Conservation (phyloP, 2,888 invertebrate genomes). For the Papilio protenor region DNA sequence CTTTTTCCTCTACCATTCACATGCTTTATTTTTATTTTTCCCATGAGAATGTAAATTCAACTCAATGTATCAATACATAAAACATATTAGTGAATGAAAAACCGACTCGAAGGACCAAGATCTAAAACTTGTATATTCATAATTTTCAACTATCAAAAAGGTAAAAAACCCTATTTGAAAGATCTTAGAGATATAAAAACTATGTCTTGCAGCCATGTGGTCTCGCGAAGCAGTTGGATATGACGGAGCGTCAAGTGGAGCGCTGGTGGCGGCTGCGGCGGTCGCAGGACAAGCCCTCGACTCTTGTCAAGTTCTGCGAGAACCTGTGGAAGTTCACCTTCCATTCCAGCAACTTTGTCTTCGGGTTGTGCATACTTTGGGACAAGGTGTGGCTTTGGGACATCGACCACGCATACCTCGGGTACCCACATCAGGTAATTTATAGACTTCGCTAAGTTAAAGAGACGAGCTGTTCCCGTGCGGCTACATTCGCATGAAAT, state of each 20-base stretch:
- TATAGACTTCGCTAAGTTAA: background rate
- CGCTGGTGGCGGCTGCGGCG: constrained; percentile 95
- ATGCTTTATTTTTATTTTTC: background rate
- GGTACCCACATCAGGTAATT: constrained; percentile 91
- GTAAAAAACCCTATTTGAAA: background rate
- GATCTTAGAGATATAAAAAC: no score
- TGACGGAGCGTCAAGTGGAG: constrained; percentile 94
- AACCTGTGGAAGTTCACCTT: constrained; percentile 96
- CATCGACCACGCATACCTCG: constrained; percentile 93
- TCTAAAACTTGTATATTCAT: no score
- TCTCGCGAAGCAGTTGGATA: constrained; percentile 92
- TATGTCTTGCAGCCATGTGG: constrained; percentile 82
- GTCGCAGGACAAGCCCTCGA: constrained; percentile 88
- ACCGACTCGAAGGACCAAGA: no score
- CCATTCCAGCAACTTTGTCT: constrained; percentile 92
- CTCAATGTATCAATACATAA: no score
- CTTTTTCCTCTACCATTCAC: background rate
- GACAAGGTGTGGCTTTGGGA: constrained; percentile 98
- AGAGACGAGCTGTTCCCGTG: no score
- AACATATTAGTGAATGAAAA: no score
- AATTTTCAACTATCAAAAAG: no score
- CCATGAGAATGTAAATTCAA: background rate
- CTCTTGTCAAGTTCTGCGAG: constrained; percentile 96
- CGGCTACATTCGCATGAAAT: no score
- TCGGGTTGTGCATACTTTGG: constrained; percentile 93